Conservation (phyloP, 2,797 vertebrate genomes). For the Leptodactylus fallax region DNA sequence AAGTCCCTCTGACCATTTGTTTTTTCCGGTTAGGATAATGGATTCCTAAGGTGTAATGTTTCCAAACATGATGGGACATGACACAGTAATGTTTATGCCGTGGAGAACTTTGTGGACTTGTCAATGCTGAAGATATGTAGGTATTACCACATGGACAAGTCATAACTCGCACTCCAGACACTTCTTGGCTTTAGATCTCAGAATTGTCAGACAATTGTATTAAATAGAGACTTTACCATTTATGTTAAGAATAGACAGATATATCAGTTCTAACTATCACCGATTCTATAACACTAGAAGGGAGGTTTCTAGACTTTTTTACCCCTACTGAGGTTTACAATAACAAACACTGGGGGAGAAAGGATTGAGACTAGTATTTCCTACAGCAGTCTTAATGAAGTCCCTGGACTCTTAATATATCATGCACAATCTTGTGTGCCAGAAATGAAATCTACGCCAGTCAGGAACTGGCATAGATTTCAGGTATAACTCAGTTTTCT, state of each 20-base stretch:
- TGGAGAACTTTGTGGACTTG: neutral
- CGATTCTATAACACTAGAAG: too few species aligned
- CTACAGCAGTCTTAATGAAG: too few species aligned
- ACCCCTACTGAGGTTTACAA: too few species aligned
- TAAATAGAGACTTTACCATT: neutral
- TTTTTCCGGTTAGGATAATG: neutral
- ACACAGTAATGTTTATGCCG: conserved; percentile 1
- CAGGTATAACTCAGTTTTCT: too few species aligned
- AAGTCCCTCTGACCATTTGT: neutral
- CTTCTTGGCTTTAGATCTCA: neutral
- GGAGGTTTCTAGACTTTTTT: too few species aligned
- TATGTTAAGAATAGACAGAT: neutral
- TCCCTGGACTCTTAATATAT: too few species aligned
- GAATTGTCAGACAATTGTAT: neutral
- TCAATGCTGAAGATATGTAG: conserved; percentile 7
- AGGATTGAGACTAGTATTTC: too few species aligned
- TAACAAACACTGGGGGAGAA: too few species aligned
- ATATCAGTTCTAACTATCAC: too few species aligned
- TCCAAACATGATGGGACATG: neutral
- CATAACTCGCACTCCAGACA: neutral
- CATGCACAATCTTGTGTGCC: too few species aligned
- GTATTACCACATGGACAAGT: neutral
- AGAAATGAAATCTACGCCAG: too few species aligned
- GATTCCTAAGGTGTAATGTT: neutral
- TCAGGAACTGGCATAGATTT: too few species aligned